A percentile compares a stretch with the other conserved stretches of the same genome.
Evolutionary conservation across 2,113 vertebrate genomes (phyloP).

Genomic region (Malurus elegans): DNA sequence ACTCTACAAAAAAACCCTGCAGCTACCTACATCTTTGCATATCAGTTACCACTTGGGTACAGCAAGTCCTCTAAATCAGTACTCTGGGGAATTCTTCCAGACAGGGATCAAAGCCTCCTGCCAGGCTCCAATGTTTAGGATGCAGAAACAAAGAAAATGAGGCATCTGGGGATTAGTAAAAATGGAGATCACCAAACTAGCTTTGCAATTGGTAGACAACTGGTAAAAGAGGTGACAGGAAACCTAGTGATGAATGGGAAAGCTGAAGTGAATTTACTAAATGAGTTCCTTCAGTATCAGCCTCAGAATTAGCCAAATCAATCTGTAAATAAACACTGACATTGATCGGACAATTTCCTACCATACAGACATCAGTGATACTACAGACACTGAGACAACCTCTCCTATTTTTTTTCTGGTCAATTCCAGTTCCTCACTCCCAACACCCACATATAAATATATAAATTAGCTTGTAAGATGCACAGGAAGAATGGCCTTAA

Average conservation of each 20-base stretch:
- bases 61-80: not conserved
- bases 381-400: not conserved
- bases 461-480: not conserved
- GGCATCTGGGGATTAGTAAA: not conserved
- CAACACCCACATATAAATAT: not conserved
- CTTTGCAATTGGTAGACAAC: not conserved
- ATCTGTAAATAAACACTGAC: not conserved
- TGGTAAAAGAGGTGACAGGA: not conserved
- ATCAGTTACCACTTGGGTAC: not conserved
- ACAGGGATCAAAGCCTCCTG: not conserved
- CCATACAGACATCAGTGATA: not conserved
- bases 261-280: not conserved
- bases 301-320: not conserved
- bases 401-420: not conserved
- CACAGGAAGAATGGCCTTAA: not conserved
- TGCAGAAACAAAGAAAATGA: not conserved
- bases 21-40: not conserved
- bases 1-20: not conserved
- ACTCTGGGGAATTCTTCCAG: not conserved
- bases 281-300: not conserved
- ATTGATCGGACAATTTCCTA: not conserved
- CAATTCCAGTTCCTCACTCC: not conserved
- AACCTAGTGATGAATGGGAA: not conserved
- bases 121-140: not conserved
- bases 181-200: not conserved